Evolutionary conservation across 2,113 vertebrate genomes (phyloP).

Genomic region (Macquaria ambigua): DNA sequence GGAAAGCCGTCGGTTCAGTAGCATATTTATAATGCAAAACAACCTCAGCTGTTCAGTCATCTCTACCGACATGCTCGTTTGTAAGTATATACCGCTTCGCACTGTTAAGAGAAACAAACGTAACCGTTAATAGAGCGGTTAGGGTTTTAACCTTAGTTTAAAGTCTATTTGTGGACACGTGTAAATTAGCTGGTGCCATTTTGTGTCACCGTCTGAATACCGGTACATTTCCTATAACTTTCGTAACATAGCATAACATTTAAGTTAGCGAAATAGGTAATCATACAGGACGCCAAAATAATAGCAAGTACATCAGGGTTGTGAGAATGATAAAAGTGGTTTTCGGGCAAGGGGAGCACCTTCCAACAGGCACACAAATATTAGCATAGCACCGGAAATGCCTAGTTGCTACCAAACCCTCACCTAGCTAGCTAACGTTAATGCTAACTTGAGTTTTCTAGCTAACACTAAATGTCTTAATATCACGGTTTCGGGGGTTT

Average conservation of each 20-base stretch:
- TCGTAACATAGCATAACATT: not conserved
- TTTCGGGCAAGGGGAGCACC: rapidly evolving
- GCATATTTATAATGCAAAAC: not conserved
- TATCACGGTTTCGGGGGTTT: not conserved
- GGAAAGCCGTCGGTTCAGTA: rapidly evolving
- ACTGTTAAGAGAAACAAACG: not conserved
- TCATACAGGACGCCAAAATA: not conserved
- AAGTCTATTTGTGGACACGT: not conserved
- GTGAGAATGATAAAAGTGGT: not conserved
- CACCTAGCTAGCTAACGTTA: not conserved
- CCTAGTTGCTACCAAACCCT: not conserved
- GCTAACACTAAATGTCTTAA: no score
- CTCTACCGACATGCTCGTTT: no score
- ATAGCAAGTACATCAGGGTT: rapidly evolving
- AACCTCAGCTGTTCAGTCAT: no score
- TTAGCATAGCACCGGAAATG: not conserved
- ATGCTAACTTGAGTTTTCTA: not conserved
- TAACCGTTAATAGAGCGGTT: not conserved
- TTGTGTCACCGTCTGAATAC: not conserved
- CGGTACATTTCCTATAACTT: not conserved
- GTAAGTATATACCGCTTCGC: not conserved
- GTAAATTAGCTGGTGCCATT: slow-evolving; percentile 15
- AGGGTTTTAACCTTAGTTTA: not conserved
- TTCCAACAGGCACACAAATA: rapidly evolving
- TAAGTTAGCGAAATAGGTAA: rapidly evolving